A percentile compares a stretch with the other conserved stretches of the same genome.
These are phyloP conservation scores for Cyprinus carpio DNA, from an alignment of 2,113 vertebrate species.

Conservation along the genomic window DNA sequence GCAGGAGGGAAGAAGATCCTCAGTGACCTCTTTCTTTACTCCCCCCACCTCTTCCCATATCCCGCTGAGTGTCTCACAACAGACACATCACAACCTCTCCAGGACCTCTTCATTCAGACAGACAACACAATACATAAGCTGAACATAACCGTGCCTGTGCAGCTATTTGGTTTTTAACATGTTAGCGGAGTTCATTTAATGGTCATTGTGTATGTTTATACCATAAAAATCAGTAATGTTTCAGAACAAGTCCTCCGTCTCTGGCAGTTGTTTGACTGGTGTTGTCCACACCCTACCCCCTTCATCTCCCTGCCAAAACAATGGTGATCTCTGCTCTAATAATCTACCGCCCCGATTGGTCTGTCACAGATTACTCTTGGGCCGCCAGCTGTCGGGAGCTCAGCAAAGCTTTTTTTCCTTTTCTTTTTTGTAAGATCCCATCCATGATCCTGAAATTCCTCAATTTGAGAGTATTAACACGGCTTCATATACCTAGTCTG, in stretches of 20 bases:
- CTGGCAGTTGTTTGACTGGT: neutral
- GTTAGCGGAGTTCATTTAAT: no score
- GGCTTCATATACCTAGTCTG: constrained; percentile 39
- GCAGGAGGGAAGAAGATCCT: constrained; percentile 13
- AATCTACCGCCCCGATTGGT: constrained; percentile 60
- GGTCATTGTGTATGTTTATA: neutral
- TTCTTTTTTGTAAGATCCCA: constrained; percentile 29
- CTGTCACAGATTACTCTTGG: constrained; percentile 58
- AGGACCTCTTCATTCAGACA: constrained; percentile 38
- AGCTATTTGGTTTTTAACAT: neutral
- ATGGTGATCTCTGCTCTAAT: constrained; percentile 60
- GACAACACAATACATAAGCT: constrained; percentile 17
- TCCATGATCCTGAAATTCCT: constrained; percentile 51
- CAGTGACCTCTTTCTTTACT: constrained; percentile 38
- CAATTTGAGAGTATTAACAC: constrained; percentile 57
- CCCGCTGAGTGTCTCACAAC: constrained; percentile 26
- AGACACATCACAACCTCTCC: constrained; percentile 43
- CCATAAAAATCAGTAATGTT: neutral
- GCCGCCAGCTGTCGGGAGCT: constrained; percentile 62
- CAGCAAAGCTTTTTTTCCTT: constrained; percentile 52
- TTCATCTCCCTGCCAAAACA: constrained; percentile 47
- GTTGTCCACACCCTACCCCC: constrained; percentile 27
- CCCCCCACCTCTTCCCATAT: neutral
- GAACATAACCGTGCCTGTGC: neutral
- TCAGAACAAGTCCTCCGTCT: neutral